phyloP scores from a whole-genome alignment of 2,113 vertebrate species.

The Pedionomus torquatus region DNA sequence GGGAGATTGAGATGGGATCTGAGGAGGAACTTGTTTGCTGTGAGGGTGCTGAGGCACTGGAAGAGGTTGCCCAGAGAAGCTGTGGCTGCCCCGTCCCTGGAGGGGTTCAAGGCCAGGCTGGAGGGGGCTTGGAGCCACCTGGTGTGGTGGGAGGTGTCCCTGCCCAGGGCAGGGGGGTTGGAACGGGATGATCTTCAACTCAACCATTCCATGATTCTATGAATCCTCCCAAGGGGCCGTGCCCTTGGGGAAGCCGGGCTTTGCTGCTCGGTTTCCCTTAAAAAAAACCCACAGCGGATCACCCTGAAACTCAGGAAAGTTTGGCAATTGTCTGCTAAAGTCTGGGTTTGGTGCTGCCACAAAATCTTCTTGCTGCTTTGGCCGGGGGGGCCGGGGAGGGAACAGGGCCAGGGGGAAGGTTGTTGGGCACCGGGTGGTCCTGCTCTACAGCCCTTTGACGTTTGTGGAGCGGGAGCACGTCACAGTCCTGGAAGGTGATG shows the following conservation, averaged over 20 bases:
- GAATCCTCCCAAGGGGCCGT: rapidly evolving
- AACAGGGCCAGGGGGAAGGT: background rate
- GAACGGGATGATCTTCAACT: too few relatives aligned
- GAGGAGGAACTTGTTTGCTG: too few relatives aligned
- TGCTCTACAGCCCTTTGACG: rapidly evolving
- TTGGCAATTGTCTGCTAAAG: rapidly evolving
- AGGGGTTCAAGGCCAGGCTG: too few relatives aligned
- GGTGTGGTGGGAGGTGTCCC: too few relatives aligned
- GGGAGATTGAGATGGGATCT: too few relatives aligned
- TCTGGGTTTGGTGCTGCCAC: background rate
- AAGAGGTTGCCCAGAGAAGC: too few relatives aligned
- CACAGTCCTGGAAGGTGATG: background rate
- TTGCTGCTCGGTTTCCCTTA: background rate
- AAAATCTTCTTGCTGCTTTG: background rate
- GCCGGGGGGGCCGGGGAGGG: too few relatives aligned
- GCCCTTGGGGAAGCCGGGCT: background rate
- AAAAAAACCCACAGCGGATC: rapidly evolving
- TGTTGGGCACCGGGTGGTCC: background rate
- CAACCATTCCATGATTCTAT: too few relatives aligned
- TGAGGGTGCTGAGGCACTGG: too few relatives aligned
- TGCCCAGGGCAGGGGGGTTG: too few relatives aligned
- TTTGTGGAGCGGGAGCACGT: background rate
- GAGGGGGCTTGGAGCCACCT: too few relatives aligned
- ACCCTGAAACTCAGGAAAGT: rapidly evolving
- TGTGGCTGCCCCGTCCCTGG: too few relatives aligned